Evolutionary conservation across 1,140 invertebrate species (phyloP).

Genomic region (Magallana ariakensis): DNA sequence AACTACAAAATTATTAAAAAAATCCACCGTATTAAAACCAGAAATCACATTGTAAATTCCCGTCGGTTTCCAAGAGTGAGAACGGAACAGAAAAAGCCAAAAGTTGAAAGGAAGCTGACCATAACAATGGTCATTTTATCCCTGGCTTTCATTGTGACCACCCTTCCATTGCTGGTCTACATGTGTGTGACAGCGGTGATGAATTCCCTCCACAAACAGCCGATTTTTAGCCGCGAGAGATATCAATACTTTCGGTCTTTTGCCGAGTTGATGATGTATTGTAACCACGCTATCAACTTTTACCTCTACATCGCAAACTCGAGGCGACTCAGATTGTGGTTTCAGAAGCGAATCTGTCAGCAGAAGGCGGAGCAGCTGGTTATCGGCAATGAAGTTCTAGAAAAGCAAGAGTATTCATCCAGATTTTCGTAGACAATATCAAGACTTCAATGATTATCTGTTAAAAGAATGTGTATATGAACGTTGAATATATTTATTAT

Average conservation of each 20-base stretch:
- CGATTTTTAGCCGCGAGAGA: background rate
- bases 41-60: background rate
- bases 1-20: background rate
- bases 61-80: background rate
- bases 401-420: constrained; percentile 12
- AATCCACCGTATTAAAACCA: background rate
- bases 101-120: background rate
- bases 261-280: background rate
- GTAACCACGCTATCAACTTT: constrained; percentile 6
- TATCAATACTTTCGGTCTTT: constrained; percentile 24
- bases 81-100: background rate
- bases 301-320: constrained; percentile 10
- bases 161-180: background rate
- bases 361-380: background rate
- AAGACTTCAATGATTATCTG: no score
- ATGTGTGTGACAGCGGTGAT: background rate
- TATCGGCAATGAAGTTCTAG: background rate
- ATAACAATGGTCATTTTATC: constrained; percentile 23
- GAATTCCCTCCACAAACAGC: background rate
- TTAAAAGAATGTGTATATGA: no score
- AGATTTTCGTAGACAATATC: background rate
- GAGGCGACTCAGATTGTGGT: background rate
- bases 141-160: background rate
- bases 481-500: no score
- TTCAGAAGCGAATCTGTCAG: background rate